Conservation (phyloP, 2,113 vertebrate species). For the Percopsis transmontana region DNA sequence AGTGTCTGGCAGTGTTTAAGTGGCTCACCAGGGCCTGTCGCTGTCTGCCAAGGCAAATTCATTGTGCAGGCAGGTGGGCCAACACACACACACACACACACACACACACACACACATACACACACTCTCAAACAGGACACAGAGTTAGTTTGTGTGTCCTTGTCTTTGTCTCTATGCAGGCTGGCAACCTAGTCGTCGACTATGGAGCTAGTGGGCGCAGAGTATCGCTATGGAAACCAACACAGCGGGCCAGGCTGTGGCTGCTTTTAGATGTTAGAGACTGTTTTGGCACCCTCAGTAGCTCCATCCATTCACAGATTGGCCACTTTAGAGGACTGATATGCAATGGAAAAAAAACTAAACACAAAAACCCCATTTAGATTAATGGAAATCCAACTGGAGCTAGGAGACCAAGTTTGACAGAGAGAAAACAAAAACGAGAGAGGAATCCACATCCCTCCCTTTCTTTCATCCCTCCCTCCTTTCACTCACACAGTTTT, state of each 20-base stretch:
- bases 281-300: slow-evolving; percentile 57
- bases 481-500: slow-evolving; percentile 26
- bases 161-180: slow-evolving; percentile 66
- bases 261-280: slow-evolving; percentile 65
- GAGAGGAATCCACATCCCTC: slow-evolving; percentile 21
- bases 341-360: slow-evolving; percentile 8
- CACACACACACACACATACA: slow-evolving; percentile 46
- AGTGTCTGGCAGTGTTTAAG: slow-evolving; percentile 71
- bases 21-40: slow-evolving; percentile 62
- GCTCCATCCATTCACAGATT: slow-evolving; percentile 47
- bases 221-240: slow-evolving; percentile 70
- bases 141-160: slow-evolving; percentile 66
- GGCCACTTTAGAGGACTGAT: slow-evolving; percentile 34
- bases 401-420: slow-evolving; percentile 50
- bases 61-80: slow-evolving; percentile 72
- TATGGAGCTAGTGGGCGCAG: slow-evolving; percentile 62
- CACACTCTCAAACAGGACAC: slow-evolving; percentile 65
- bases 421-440: slow-evolving; percentile 35
- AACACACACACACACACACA: slow-evolving; percentile 16
- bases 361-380: slow-evolving; percentile 64
- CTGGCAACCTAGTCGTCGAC: slow-evolving; percentile 66
- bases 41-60: slow-evolving; percentile 72
- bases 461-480: slow-evolving; percentile 16
- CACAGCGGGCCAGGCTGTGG: slow-evolving; percentile 65
- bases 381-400: slow-evolving; percentile 49